Conservation (phyloP, 1,140 invertebrate genomes). For the Melanaphis sacchari region DNA sequence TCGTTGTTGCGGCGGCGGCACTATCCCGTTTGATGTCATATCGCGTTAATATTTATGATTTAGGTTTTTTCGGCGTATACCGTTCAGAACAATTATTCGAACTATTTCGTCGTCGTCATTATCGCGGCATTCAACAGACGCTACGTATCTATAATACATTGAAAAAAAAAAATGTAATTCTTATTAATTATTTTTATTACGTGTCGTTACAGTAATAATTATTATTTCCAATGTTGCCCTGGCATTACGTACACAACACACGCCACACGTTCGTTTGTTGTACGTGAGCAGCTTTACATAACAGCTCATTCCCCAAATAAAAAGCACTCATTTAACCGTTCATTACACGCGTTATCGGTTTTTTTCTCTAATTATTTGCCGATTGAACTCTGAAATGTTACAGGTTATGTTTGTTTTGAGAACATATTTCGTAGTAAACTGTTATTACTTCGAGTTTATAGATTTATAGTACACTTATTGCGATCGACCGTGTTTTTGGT, state of each 20-base stretch:
- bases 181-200: too few species aligned
- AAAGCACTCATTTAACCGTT: background rate
- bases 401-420: conserved; percentile 7
- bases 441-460: background rate
- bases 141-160: background rate
- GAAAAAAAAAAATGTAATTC: too few species aligned
- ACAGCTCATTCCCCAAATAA: too few species aligned
- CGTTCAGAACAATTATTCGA: background rate
- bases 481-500: background rate
- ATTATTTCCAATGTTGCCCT: background rate
- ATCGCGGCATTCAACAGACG: background rate
- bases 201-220: too few species aligned
- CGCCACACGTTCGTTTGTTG: background rate
- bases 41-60: background rate
- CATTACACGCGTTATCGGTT: background rate
- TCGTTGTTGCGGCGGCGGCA: background rate
- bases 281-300: too few species aligned
- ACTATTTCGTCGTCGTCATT: background rate
- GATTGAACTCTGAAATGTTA: background rate
- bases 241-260: background rate
- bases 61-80: background rate
- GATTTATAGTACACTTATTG: background rate
- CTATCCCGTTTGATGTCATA: background rate
- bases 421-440: background rate
- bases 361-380: background rate